Evolutionary conservation across 2,113 vertebrate genomes (phyloP), one percentile per base, ranked within the genome.

Genomic region (Sinocyclocheilus rhinocerous): DNA sequence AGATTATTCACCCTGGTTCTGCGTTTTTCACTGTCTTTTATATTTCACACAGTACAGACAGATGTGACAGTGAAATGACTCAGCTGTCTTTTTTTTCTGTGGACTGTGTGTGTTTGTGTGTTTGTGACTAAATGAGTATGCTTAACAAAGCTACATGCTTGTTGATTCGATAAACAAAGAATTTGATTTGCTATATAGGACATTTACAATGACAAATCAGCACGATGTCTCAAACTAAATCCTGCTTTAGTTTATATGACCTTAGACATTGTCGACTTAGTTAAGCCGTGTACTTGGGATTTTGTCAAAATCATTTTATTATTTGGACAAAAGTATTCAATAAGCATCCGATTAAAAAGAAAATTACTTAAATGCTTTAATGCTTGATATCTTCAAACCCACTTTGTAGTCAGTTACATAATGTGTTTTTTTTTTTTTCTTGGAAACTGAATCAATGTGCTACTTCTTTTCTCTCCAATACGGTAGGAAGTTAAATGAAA

Each of bases 11-110:
- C 16, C 48, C 61, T 59, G 20, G 26, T 69, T 83, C 1, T n/a
- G 15, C n/a, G 1, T 9, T 55, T 81, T 20, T n/a, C 6, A 39
- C 42, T 52, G 10, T 77, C 13, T 26, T 55, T 45, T 73, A 52
- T 26, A 29, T 26, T 85, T 80, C n/a, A n/a, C 33, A 33, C 26
- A 79, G 29, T n/a, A 79, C 2, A 39, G 22, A 18, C 39, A 82
- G 65, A 77, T 26, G 69, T 69, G 80, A 82, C 9, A 22, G 50
- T 81, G 42, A 12, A 85, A 26, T 45, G 33, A 67, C 29, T 70
- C 33, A 57, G n/a, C 36, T 26, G 84, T 77, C 84, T 33, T 15
- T 33, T 45, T 42, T 42, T 42, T 39, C 6, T 39, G 39, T 39
- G 39, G 39, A 39, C 39, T 42, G 4, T 67, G 29, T 45, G 26